A percentile compares a stretch with the other conserved stretches of the same genome.
phyloP scores from a whole-genome alignment of 2,797 vertebrate genomes.

The Chiroxiphia lanceolata region DNA sequence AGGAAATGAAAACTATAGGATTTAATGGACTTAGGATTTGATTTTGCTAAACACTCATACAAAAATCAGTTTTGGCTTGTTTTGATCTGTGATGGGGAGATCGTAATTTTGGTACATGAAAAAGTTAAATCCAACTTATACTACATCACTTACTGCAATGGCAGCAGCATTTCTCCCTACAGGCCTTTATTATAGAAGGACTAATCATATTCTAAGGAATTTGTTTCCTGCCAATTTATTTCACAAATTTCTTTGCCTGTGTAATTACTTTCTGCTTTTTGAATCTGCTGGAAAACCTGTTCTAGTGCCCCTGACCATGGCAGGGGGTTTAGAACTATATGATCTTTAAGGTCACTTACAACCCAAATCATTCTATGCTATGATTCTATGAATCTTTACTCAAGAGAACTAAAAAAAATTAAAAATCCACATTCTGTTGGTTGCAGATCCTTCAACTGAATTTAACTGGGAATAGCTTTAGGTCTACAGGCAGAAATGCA shows the following conservation, averaged over 20 bases:
- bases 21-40: neutral
- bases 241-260: neutral
- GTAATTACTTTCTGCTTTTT: neutral
- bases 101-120: neutral
- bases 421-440: neutral
- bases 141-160: neutral
- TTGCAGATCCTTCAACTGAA: neutral
- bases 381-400: neutral
- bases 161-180: neutral
- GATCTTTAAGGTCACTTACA: neutral
- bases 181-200: neutral
- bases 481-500: neutral
- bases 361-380: neutral
- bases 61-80: neutral
- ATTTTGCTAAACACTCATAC: neutral
- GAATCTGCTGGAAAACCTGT: neutral
- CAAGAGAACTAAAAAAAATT: neutral
- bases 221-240: neutral
- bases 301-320: neutral
- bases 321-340: too few species aligned
- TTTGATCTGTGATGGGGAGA: neutral
- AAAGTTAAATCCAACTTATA: neutral
- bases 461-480: neutral
- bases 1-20: neutral
- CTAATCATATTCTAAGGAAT: neutral